A percentile compares a stretch with the other conserved stretches of the same genome.
These are phyloP conservation scores for Rambutsinella grinnellia DNA, from an alignment of 2,888 invertebrate species.

Conservation along the genomic window DNA sequence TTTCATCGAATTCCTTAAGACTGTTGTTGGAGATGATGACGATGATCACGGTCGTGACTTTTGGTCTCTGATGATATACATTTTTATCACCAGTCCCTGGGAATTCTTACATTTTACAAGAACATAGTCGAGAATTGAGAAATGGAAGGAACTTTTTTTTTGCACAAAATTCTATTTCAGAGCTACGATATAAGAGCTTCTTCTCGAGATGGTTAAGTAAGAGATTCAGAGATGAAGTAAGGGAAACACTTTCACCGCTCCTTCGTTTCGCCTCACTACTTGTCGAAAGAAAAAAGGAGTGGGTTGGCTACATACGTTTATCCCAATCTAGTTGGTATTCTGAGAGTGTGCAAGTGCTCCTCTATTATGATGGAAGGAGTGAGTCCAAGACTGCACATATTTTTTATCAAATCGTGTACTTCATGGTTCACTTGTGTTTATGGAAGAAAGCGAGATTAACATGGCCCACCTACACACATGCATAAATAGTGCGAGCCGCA, in stretches of 20 bases:
- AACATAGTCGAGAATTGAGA: not conserved
- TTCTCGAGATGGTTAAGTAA: too few relatives aligned
- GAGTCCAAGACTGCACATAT: conserved; percentile 39
- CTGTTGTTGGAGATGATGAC: conserved; percentile 18
- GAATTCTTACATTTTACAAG: not conserved
- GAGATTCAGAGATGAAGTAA: conserved; percentile 6
- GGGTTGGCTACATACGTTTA: not conserved
- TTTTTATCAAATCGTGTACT: conserved; percentile 58
- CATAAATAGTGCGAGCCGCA: not conserved
- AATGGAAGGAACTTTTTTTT: too few relatives aligned
- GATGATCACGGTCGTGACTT: conserved; percentile 42
- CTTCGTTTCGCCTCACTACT: conserved; percentile 2
- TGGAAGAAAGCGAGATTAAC: conserved; percentile 1
- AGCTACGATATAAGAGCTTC: too few relatives aligned
- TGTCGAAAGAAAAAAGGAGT: conserved; percentile 30
- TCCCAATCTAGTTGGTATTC: conserved; percentile 35
- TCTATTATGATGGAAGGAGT: conserved; percentile 40
- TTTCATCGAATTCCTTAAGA: conserved; percentile 25
- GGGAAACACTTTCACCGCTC: conserved; percentile 29
- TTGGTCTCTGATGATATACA: conserved; percentile 24
- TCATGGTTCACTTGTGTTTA: conserved; percentile 46
- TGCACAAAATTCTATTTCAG: too few relatives aligned
- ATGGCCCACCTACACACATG: not conserved
- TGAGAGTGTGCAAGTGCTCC: conserved; percentile 40
- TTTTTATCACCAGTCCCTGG: conserved; percentile 48